phyloP scores from a whole-genome alignment of 2,888 invertebrate genomes.

The Syrista parreyssii region DNA sequence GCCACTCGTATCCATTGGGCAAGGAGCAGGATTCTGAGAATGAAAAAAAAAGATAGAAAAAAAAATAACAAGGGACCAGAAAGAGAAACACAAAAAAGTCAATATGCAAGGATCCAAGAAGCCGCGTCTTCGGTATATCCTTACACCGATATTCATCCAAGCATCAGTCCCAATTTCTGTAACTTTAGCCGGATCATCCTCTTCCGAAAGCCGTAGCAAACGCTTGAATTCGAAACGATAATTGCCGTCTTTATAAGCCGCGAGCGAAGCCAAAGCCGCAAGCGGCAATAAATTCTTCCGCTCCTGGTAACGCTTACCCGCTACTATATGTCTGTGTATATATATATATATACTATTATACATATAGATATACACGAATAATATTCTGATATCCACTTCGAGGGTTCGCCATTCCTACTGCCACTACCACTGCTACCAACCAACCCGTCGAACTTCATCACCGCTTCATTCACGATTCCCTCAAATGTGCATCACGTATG shows the following conservation, averaged over 20 bases:
- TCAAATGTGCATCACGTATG: not conserved
- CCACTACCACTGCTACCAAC: not conserved
- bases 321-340: not conserved
- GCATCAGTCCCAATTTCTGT: not conserved
- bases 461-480: not conserved
- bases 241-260: not conserved
- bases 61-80: constrained; percentile 10
- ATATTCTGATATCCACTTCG: not conserved
- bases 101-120: not conserved
- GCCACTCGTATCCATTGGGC: constrained; percentile 5
- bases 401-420: not conserved
- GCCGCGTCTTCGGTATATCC: not conserved
- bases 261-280: not conserved
- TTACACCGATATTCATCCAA: not conserved
- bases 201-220: not conserved
- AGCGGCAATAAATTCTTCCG: not conserved
- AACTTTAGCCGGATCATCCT: not conserved
- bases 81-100: not conserved
- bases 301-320: not conserved
- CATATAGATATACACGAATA: not conserved
- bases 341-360: not conserved
- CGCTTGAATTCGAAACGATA: not conserved
- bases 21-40: not conserved
- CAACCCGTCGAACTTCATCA: not conserved
- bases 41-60: constrained; percentile 23